Percentiles rank a stretch among this genome's conserved stretches.
Evolutionary conservation across 2,113 vertebrate genomes (phyloP).

Genomic region (Chascanopsetta lugubris): DNA sequence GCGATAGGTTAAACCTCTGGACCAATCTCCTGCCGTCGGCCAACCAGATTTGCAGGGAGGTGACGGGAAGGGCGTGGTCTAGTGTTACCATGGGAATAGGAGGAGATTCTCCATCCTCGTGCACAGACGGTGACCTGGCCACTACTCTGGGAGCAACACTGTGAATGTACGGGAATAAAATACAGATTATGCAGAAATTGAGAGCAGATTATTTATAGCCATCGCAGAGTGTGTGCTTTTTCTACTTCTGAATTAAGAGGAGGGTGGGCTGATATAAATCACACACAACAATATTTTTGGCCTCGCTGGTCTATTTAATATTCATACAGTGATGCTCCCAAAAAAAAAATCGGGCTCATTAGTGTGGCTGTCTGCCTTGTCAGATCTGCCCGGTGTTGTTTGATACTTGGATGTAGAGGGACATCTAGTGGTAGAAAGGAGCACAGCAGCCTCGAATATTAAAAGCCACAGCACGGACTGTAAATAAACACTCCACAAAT

Average conservation of each 20-base stretch:
- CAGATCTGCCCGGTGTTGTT: slow-evolving; percentile 6
- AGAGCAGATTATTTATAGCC: neutral
- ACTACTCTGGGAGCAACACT: slow-evolving; percentile 92
- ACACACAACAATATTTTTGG: neutral
- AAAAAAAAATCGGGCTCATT: slow-evolving; percentile 8
- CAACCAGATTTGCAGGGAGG: slow-evolving; percentile 95
- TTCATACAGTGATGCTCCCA: slow-evolving; percentile 4
- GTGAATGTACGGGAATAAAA: slow-evolving; percentile 38
- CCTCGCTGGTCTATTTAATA: neutral
- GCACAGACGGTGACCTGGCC: slow-evolving; percentile 84
- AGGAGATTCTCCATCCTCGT: slow-evolving; percentile 81
- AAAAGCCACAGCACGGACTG: neutral
- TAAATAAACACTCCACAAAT: neutral
- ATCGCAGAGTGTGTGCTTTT: neutral
- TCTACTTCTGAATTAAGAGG: too few species aligned
- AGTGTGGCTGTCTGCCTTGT: neutral
- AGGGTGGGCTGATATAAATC: neutral
- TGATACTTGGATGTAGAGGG: slow-evolving; percentile 52
- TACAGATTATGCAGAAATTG: slow-evolving; percentile 28
- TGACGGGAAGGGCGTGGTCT: slow-evolving; percentile 87
- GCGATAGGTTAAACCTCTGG: slow-evolving; percentile 93
- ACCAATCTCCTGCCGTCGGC: slow-evolving; percentile 92
- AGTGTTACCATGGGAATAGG: slow-evolving; percentile 86
- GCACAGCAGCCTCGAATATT: slow-evolving; percentile 3
- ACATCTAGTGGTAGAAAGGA: slow-evolving; percentile 73